Base-by-base conservation (phyloP, 2,888 invertebrate species). In the Melolontha melolontha region DNA sequence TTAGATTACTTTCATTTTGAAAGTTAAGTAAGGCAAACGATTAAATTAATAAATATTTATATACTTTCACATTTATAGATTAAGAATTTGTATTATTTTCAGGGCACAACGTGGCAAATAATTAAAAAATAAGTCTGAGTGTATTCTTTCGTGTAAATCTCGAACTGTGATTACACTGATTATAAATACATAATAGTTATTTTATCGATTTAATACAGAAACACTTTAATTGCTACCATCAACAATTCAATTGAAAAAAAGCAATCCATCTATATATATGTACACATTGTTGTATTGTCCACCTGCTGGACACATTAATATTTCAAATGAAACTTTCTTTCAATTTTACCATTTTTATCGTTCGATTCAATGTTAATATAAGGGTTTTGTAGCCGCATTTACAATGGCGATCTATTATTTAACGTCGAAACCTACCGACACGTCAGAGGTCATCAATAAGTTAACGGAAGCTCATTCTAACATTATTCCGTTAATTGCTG, bases 381-480 rank as follows among this genome's bases (percentile, higher is more conserved):
- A 27, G 16, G 22, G n/a, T 59, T 8, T 59, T 44, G 41, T 59
- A 10, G 34, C 42, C 44, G 29, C 12, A 44, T 27, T 59, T 59
- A 59, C 44, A 29, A 59, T 34, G 29, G 7, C 44, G 7, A 44
- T 59, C 34, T 29, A 59, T 59, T 29, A 59, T 59, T 59, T 14
- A 59, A 10, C n/a, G 8, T 29, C 29, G 27, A 44, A 34, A 27
- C 14, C n/a, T 34, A 42, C 44, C 29, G 44, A 59, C 59, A 59
- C 59, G 59, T 59, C 59, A 59, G 44, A 29, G 59, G 44, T 59
- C 59, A 59, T 59, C 59, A 29, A 27, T 59, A 44, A 44, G 29
- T 59, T n/a, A 44, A 11, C 42, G 44, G 17, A 42, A 8, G 42
- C 16, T 59, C 44, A 44, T 44, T 44, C 6, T 14, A 29, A 59